Percentiles rank a stretch among this genome's conserved stretches.
phyloP scores from a whole-genome alignment of 2,113 vertebrate species.

The Camelus dromedarius region DNA sequence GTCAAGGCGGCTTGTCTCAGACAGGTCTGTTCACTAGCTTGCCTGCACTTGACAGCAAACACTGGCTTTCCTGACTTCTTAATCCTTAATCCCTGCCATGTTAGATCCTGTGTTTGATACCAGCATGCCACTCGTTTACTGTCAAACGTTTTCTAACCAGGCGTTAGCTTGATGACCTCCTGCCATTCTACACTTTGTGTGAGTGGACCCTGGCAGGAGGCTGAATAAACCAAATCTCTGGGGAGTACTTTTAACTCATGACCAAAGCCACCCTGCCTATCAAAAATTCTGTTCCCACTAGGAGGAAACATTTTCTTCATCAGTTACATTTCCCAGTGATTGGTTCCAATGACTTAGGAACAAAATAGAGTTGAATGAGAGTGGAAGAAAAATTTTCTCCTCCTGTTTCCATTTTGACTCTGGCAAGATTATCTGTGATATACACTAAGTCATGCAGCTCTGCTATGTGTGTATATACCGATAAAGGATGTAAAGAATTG shows the following conservation, averaged over 20 bases:
- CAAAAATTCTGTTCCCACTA: neutral
- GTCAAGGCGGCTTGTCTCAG: neutral
- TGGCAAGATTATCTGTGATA: neutral
- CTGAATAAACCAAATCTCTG: neutral
- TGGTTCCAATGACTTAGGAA: neutral
- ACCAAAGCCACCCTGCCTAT: neutral
- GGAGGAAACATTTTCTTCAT: conserved; percentile 47
- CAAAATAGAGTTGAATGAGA: neutral
- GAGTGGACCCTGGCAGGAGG: neutral
- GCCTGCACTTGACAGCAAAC: neutral
- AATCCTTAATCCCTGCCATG: neutral
- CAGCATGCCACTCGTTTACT: neutral
- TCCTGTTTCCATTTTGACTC: neutral
- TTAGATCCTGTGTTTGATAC: neutral
- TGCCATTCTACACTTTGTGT: neutral
- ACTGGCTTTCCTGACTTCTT: neutral
- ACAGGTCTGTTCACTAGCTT: neutral
- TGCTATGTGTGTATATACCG: rapidly evolving
- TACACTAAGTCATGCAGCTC: neutral
- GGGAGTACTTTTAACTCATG: neutral
- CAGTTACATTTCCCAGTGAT: neutral
- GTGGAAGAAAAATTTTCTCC: neutral
- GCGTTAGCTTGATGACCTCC: neutral
- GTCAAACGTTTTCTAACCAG: neutral
- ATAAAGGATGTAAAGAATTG: neutral